Conservation (phyloP, 2,888 invertebrate genomes). For the Caenorhabditis sp. region DNA sequence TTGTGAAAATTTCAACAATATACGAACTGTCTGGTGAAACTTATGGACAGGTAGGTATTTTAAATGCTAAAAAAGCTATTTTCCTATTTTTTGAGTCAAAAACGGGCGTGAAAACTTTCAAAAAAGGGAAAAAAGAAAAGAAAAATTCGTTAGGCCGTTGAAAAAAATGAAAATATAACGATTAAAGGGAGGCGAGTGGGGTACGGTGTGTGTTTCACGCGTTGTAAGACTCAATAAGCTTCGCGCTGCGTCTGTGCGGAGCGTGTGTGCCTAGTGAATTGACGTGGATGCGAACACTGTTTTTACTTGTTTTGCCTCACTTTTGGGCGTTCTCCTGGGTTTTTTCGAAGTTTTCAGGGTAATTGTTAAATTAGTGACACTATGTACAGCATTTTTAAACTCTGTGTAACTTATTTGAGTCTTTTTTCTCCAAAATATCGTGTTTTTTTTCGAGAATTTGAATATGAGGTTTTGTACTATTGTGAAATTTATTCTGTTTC, state of each 20-base stretch:
- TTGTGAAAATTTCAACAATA: background rate
- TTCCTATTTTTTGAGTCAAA: background rate
- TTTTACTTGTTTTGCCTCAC: background rate
- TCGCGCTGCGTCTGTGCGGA: conserved; percentile 29
- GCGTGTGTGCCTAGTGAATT: conserved; percentile 11
- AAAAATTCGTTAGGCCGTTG: conserved; percentile 40
- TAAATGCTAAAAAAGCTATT: no score
- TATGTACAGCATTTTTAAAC: no score
- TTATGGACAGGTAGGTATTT: conserved; percentile 1
- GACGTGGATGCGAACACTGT: conserved; percentile 26
- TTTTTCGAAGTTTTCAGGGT: no score
- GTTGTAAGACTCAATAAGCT: conserved; percentile 22
- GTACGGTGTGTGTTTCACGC: conserved; percentile 21
- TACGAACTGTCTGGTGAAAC: no score
- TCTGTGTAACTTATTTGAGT: no score
- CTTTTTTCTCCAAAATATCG: no score
- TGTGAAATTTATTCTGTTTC: no score
- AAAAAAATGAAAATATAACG: conserved; percentile 22
- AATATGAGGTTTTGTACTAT: no score
- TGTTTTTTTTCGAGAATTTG: no score
- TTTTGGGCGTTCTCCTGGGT: background rate
- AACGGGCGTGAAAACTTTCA: background rate
- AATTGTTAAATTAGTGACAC: no score
- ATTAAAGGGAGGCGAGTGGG: conserved; percentile 1
- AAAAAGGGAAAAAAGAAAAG: background rate